Conservation (phyloP, 2,113 vertebrate genomes). For the Oreochromis spilurus region DNA sequence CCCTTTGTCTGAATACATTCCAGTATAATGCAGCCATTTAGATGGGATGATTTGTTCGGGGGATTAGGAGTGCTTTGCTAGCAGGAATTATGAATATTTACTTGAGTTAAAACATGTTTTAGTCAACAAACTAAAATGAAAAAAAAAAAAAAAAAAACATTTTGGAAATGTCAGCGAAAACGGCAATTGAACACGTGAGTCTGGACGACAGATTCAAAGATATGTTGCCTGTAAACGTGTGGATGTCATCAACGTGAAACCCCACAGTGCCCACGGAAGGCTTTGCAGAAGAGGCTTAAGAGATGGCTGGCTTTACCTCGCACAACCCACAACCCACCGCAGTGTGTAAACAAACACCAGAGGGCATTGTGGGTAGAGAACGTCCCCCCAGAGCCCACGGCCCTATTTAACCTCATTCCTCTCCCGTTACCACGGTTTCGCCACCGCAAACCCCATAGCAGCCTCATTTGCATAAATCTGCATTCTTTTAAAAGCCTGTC, state of each 20-base stretch:
- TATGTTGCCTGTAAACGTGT: neutral
- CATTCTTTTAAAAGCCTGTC: constrained; percentile 50
- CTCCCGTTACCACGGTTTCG: constrained; percentile 55
- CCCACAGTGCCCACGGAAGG: neutral
- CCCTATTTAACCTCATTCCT: constrained; percentile 65
- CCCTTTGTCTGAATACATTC: neutral
- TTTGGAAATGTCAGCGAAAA: neutral
- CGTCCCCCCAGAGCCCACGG: constrained; percentile 25
- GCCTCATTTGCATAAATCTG: constrained; percentile 65
- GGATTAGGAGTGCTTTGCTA: neutral
- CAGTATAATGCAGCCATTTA: neutral
- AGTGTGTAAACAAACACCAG: constrained; percentile 62
- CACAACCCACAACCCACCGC: constrained; percentile 33
- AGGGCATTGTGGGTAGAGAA: constrained; percentile 58
- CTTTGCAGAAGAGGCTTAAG: constrained; percentile 31
- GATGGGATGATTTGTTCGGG: neutral
- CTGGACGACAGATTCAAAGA: neutral
- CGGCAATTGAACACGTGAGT: neutral
- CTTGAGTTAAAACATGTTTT: neutral
- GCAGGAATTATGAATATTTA: neutral
- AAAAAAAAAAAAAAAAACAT: neutral
- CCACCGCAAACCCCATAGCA: constrained; percentile 38
- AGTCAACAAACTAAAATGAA: neutral
- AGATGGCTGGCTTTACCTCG: constrained; percentile 24
- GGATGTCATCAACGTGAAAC: constrained; percentile 1